Evolutionary conservation across 1,140 invertebrate species (phyloP), one percentile per base, ranked within the genome.

Genomic region (Euwallacea fornicatus): DNA sequence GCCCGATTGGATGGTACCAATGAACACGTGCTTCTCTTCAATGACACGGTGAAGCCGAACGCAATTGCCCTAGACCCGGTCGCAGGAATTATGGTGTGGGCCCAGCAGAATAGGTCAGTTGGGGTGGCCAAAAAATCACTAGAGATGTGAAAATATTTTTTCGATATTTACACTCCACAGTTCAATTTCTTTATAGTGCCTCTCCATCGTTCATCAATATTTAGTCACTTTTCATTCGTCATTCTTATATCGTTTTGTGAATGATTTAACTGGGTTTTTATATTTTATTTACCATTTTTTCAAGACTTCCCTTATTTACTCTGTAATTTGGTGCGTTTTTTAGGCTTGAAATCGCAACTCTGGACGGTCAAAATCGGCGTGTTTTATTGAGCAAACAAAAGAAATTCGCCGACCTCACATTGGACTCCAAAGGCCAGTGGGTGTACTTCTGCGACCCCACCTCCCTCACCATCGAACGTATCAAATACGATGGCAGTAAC

Each of bases 361-460:
- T 89, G 3, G 89, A 90, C 79, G 89, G 88, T 15, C 84, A 84
- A 6, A 83, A 86, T 73, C 78, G 84, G 21, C 80, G 74, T 44
- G 74, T 86, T n/a, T 75, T 90, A 9, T 78, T 87, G 60, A 85
- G 86, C 74, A 82, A 82, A 71, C 83, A 82, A 6, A 71, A 77
- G n/a, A 80, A 81, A 21, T 83, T 88, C 42, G 83, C 83, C 1
- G 89, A 89, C 78, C 81, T 91, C 44, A 81, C 88, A 0, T 78
- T 91, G 44, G 88, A 90, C 72, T 76, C 71, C 0, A 77, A 78
- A 61, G 75, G 80, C 50, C 68, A 70, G 62, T 65, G 74, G 64
- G 85, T 98, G 4, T 99, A 98, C 82, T 98, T 96, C 90, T 92
- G 92, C 75, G 96, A 98, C 82, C 88, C 90, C 0, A 88, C 89